Evolutionary conservation across 2,888 invertebrate genomes (phyloP), one percentile per base, ranked within the genome.

Genomic region (Agrotis segetum): DNA sequence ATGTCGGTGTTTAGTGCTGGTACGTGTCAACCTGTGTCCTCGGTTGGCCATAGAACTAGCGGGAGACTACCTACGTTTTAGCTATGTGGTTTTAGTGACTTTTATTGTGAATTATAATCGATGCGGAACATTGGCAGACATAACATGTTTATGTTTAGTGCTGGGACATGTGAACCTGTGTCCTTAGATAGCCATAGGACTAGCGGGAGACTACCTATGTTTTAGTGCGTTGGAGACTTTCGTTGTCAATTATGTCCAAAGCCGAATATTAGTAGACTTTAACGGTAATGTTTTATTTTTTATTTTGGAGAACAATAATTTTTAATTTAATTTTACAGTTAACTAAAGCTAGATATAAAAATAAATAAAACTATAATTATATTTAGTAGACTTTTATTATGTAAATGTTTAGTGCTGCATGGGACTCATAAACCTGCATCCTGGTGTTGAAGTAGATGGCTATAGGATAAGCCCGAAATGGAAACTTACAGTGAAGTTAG

Each of bases 1-100:
- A 82, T 86, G 85, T 85, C 86, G 84, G 78, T 85, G 89, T 88
- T 88, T 88, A 88, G 89, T 81, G 81, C 67, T 77, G 84, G 75
- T 72, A 85, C 86, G 82, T 86, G 86, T 84, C 82, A 79, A 71
- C 74, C 74, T 78, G 79, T 76, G 76, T 77, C 83, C 75, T 70
- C 70, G 49, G 53, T 16, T 21, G 73, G 79, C 77, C 55, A 82
- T 21, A 47, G 53, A 49, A 68, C 52, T 1, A 68, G 79, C 71
- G 75, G 49, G 24, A 16, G 24, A 61, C 21, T n/a, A 40, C 9
- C 1, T 14, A 14, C 6, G 11, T 34, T 47, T 53, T 24, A 24
- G 24, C 24, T 24, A n/a, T n/a, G 24, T 24, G 24, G 24, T 24
- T 24, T 24, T 49, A 17, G 46, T 17, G 2, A 4, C 13, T 19